Evolutionary conservation across 1,140 invertebrate species (phyloP), one percentile per base, ranked within the genome.

Genomic region (Amyelois transitella): DNA sequence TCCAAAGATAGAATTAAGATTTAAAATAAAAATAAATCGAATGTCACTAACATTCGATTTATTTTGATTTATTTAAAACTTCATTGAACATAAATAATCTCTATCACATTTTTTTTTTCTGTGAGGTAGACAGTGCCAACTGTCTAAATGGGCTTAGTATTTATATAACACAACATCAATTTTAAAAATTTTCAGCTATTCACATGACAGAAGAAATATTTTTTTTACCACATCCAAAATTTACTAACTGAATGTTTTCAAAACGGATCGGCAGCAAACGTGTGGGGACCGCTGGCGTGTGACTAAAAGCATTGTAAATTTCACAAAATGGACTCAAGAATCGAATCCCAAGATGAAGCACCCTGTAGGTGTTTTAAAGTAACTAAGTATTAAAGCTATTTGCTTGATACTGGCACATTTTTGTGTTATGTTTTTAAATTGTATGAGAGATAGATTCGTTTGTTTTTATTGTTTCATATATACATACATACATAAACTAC

Each of bases 261-360:
- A 62, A 75, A 72, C 63, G 69, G 66, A 80, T 80, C 69, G 66
- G 58, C 69, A 44, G 54, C 66, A 60, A 72, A 79, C 71, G 76
- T 77, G 78, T 69, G 74, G 72, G 60, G 67, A 57, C 66, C 79
- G 75, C 55, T 72, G 77, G 70, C 62, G 77, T 75, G 79, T 70
- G 69, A 74, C 82, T 86, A 86, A 86, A 82, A 86, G 82, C 82
- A 77, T 81, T 83, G 74, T 86, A 86, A 86, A 86, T 82, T 84
- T 72, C 69, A 64, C 66, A 66, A 77, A 70, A 18, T 18, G 45
- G 18, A 21, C 45, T 21, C 12, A 12, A 1, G 20, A 48, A 19
- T 48, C n/a, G 45, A 21, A 48, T 48, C 18, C 1, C 21, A 48
- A 48, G 45, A 48, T 48, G 32, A 14, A 38, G 32, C 17, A 14